Base-by-base conservation (phyloP, 2,797 vertebrate genomes). In the Pelodytes ibericus region DNA sequence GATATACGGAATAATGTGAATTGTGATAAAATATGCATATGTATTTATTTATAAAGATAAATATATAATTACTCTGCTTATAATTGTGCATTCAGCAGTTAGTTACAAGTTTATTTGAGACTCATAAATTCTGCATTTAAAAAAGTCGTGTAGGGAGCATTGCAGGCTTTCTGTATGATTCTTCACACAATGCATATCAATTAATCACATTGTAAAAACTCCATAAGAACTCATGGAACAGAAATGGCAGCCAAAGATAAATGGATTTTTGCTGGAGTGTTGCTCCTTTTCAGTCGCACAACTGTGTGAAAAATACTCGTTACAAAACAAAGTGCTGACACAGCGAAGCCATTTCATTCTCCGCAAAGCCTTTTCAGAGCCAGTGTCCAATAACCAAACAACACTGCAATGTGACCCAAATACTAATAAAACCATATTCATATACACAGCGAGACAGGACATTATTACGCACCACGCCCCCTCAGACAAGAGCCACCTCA, bases 271-370 rank as follows among this genome's bases (percentile, higher is more conserved):
- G 93, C 94, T 93, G 92, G 88, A 8, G 92, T 82, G 83, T 90
- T 92, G 93, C 89, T 93, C 93, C 94, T 93, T 96, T 97, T 96
- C 95, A 95, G 92, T 93, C 87, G 92, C 96, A 95, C 93, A 93
- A 94, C 95, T 95, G 95, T 96, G 96, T 95, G 96, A 97, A 95
- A 97, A 98, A 96, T 95, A 95, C 95, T 95, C 95, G 95, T 91
- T 91, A 90, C 4, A 92, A 93, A 93, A 94, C 92, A 33, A 92
- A 93, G 91, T 96, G 96, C 96, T 97, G 96, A 97, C 95, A 89
- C 96, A 97, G 96, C 96, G 94, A 93, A 97, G 95, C 93, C 93
- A 94, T 96, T 96, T 96, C 95, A 95, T 96, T 95, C 95, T 94
- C 92, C 89, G 95, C 96, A 95, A 96, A 98, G 94, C 96, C 95